Evolutionary conservation across 2,113 vertebrate species (phyloP), one percentile per base, ranked within the genome.

Genomic region (Pampusana beccarii): DNA sequence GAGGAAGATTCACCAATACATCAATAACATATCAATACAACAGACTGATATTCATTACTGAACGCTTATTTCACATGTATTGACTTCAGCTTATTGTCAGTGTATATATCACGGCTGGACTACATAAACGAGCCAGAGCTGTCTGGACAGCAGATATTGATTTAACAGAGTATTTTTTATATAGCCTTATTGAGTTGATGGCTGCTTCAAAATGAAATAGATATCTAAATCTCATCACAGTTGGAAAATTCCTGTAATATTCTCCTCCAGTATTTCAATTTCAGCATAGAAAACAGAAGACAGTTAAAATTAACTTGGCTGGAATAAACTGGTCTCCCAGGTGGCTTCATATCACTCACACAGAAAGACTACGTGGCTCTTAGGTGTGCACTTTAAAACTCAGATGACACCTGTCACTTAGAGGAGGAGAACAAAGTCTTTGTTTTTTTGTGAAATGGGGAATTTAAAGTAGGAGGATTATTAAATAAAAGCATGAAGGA

Each of bases 151-250:
- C 72, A 96, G 92, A 96, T 94, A 86, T 33, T 91, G 95, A 97
- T 97, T 97, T 95, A 97, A 96, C 88, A 92, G 26, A 8, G 77
- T 72, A 85, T 80, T 97, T 97, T 91, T 94, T 80, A 95, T 80
- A 74, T 9, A 90, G 72, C 53, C 48, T 89, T 95, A 96, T 81
- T 95, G 93, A 92, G 94, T 54, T 96, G 94, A 94, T 79, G 95
- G 88, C 58, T 92, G 88, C 74, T 96, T 97, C 69, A 94, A 86
- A 92, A 95, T 80, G 40, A 94, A 92, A 95, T 23, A 36, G 67
- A 92, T 60, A 11, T 83, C 66, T 83, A 81, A 93, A 96, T 83
- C 83, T 69, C 73, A 91, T 40, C 64, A 79, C 65, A 93, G 72
- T 61, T 75, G 61, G 75, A 93, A 93, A 94, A 96, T 81, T 90